Evolutionary conservation across 2,113 vertebrate species (phyloP), one percentile per base, ranked within the genome.

Genomic region (Gambusia affinis): DNA sequence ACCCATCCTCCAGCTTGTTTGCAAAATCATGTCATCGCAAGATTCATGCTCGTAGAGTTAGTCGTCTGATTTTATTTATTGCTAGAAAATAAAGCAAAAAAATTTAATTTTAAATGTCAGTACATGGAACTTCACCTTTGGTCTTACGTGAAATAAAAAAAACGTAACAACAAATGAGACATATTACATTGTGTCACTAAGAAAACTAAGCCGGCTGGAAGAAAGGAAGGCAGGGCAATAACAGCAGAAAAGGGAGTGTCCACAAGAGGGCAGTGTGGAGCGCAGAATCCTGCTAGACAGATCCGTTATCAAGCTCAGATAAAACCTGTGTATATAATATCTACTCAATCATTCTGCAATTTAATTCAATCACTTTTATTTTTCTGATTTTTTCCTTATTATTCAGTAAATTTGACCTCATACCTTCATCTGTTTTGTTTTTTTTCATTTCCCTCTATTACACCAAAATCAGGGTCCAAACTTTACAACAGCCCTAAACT

Each of bases 401-500:
- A 14, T 17, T 17, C 14, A 44, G 42, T 44, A 17, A 44, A 44
- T 44, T 4, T 44, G 42, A 14, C 17, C 14, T 44, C 42, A 15
- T 14, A 44, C 17, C 15, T 17, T 15, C 4, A 15, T 35, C 7
- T 37, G 10, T 37, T 2, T 37, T 12, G 12, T 11, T 11, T 37
- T 37, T 19, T 15, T 15, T 2, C 47, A 54, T 54, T 54, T 54
- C 10, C 29, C 22, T 64, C n/a, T 29, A 15, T 39, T 28, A 12
- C 61, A 33, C 37, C 0, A 22, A 60, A 71, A 60, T 29, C 15
- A 19, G 76, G 27, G 81, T 63, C 35, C 4, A 22, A 62, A 1
- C 66, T 33, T 39, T 10, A 37, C 35, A 37, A 65, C 28, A 44
- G 68, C 62, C 61, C 4, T 39, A 29, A 6, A 15, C 67, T 88